Evolutionary conservation across 1,140 invertebrate genomes (phyloP).

Genomic region (Drosophila pectinifera): DNA sequence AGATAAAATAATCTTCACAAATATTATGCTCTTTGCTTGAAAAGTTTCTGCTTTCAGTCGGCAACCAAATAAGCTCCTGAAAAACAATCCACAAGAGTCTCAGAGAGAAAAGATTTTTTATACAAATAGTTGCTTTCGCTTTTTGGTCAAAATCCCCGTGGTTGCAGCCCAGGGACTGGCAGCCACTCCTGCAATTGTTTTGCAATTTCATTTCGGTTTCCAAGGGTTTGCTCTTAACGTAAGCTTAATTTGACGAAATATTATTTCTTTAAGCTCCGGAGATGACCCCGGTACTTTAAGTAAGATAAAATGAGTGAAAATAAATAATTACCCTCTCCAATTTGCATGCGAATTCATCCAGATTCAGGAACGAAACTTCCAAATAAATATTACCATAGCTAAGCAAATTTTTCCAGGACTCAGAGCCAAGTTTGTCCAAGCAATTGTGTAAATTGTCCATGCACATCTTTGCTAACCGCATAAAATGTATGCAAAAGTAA

Average conservation of each 20-base stretch:
- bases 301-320: not conserved
- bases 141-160: slow-evolving; percentile 2
- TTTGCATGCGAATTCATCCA: slow-evolving; percentile 17
- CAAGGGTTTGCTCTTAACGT: slow-evolving; percentile 3
- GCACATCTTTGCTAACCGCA: slow-evolving; percentile 25
- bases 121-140: slow-evolving; percentile 6
- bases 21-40: not conserved
- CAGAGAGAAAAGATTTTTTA: slow-evolving; percentile 1
- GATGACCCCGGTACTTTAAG: not conserved
- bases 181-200: slow-evolving; percentile 24
- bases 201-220: slow-evolving; percentile 16
- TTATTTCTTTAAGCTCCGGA: slow-evolving; percentile 2
- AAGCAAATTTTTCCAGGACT: slow-evolving; percentile 11
- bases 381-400: slow-evolving; percentile 47
- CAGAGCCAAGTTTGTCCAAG: slow-evolving; percentile 13
- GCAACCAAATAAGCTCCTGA: slow-evolving; percentile 8
- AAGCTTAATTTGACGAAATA: no score
- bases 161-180: not conserved
- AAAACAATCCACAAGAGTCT: slow-evolving; percentile 6
- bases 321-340: slow-evolving; percentile 32
- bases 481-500: slow-evolving; percentile 58
- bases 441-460: slow-evolving; percentile 43
- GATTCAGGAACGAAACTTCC: slow-evolving; percentile 9
- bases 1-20: not conserved
- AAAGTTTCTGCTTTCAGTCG: not conserved